Evolutionary conservation across 2,113 vertebrate genomes (phyloP).

Genomic region (Sturnus vulgaris): DNA sequence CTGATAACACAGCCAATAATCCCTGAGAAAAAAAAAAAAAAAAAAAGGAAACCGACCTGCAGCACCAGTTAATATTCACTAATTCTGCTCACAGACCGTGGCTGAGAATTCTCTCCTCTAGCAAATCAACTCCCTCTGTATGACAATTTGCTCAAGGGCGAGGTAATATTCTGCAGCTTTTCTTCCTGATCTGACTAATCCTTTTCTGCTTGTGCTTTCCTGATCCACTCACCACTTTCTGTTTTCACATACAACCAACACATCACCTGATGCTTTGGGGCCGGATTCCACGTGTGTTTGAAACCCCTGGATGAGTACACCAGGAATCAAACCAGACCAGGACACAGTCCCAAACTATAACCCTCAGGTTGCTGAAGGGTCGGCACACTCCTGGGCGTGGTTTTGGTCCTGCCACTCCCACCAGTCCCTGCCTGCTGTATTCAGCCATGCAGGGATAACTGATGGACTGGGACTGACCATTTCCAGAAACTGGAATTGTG

Average conservation of each 20-base stretch:
- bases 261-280: not conserved
- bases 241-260: not conserved
- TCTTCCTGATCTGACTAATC: not conserved
- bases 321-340: not conserved
- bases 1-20: not conserved
- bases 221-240: not conserved
- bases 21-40: not conserved
- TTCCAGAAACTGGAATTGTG: not conserved
- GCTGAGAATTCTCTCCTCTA: not conserved
- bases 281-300: not conserved
- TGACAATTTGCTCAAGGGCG: fast-evolving
- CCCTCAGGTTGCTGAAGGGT: not conserved
- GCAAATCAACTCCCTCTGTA: not conserved
- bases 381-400: fast-evolving
- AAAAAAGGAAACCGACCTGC: not conserved
- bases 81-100: not conserved
- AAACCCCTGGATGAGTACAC: not conserved
- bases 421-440: not conserved
- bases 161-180: not conserved
- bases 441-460: not conserved
- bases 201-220: not conserved
- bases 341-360: not conserved
- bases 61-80: not conserved
- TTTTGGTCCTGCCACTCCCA: not conserved
- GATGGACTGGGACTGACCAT: not conserved